Base-by-base conservation (phyloP, 1,140 invertebrate genomes). In the Papilio dardanus region DNA sequence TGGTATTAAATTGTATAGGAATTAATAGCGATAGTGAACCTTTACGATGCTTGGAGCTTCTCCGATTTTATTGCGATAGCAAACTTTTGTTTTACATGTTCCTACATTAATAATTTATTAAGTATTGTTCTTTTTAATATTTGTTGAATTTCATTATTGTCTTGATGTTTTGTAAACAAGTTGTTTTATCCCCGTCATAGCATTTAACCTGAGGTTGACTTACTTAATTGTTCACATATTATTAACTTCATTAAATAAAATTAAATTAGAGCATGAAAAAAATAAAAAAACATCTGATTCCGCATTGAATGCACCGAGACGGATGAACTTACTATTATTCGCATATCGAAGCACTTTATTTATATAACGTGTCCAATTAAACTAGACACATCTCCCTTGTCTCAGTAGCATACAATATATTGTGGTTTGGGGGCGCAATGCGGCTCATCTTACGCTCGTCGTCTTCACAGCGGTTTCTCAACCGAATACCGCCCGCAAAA, bases 1-100 rank as follows among this genome's bases (percentile, higher is more conserved):
- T 87, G 88, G 89, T 88, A 90, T 93, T 92, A 91, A 91, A 93
- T 89, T 91, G 88, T 91, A 84, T 84, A 79, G 83, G 83, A 87
- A 90, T 89, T 89, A 88, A 86, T 90, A 87, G 82, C 82, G 71
- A 78, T 73, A 54, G 42, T 58, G 42, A 54, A 82, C 79, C 76
- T 84, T 86, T 84, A 79, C 78, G 81, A 79, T 77, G 54, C 79
- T 75, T 84, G 69, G 66, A 74, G 77, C 81, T 82, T 77, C 86
- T 85, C 83, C 79, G 71, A 67, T 67, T 67, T 62, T 62, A 28
- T 62, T 62, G 2, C 54, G 0, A 62, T 14, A 62, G 54, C 12
- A 62, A 62, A 62, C 54, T 62, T 28, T 62, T 62, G 24, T 62
- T 62, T 30, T 12, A 14, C 10, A 62, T 14, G 10, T 62, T 62